Percentiles rank a stretch among this genome's conserved stretches.
Evolutionary conservation across 92 coral and sea anemone genomes (phyloP).

Genomic region (Porites lobata): DNA sequence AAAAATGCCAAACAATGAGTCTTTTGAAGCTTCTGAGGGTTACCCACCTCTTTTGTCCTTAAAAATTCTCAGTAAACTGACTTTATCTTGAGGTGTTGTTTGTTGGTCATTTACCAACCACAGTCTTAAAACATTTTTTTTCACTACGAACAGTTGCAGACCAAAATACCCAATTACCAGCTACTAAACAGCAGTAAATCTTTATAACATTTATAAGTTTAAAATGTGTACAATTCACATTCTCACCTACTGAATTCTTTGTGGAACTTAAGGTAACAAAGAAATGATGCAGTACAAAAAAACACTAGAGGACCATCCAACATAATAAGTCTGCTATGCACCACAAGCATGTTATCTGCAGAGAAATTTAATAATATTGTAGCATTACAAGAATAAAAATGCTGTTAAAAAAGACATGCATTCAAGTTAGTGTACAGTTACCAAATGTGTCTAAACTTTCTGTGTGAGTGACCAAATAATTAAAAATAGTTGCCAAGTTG

Average conservation of each 20-base stretch:
- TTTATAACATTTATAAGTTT: too few species aligned
- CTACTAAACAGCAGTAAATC: background rate
- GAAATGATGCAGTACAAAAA: slow-evolving; percentile 82
- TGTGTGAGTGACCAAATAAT: too few species aligned
- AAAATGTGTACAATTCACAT: too few species aligned
- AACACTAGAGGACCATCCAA: slow-evolving; percentile 88
- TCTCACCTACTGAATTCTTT: slow-evolving; percentile 75
- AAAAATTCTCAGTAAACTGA: too few species aligned
- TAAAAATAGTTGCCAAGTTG: too few species aligned
- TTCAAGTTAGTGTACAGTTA: too few species aligned
- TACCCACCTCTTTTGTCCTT: too few species aligned
- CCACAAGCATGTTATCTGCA: slow-evolving; percentile 94
- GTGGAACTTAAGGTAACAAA: slow-evolving; percentile 88
- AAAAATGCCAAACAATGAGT: too few species aligned
- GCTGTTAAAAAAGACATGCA: background rate
- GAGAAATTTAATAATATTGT: background rate
- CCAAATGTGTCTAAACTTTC: too few species aligned
- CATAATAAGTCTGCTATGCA: slow-evolving; percentile 91
- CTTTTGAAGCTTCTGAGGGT: too few species aligned
- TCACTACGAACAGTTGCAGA: background rate
- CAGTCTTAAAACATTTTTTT: too few species aligned
- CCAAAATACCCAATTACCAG: background rate
- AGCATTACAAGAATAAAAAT: background rate
- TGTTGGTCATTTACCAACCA: background rate
- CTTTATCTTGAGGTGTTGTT: too few species aligned